Percentiles rank a stretch among this genome's conserved stretches.
These are phyloP conservation scores for Papilio elwesi DNA, from an alignment of 2,888 invertebrate species.

Conservation along the genomic window DNA sequence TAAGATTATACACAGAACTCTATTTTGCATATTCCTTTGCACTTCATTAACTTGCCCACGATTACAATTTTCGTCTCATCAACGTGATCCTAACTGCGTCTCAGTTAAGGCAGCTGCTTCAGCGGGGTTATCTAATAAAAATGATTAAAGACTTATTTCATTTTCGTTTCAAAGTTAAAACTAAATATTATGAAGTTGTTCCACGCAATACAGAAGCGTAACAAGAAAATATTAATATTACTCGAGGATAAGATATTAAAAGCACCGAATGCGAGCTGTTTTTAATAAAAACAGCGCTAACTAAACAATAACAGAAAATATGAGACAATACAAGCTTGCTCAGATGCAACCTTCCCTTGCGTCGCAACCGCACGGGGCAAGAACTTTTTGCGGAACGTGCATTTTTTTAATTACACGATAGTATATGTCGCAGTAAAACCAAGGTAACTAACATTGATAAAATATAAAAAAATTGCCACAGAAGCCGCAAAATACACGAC, in stretches of 20 bases:
- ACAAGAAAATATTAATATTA: constrained; percentile 32
- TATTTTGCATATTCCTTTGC: too few relatives aligned
- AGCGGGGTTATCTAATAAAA: too few relatives aligned
- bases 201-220: background rate
- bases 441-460: constrained; percentile 1
- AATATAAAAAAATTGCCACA: background rate
- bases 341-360: constrained; percentile 26
- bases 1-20: too few relatives aligned
- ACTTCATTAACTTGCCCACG: too few relatives aligned
- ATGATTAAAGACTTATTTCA: too few relatives aligned
- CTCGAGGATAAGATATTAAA: constrained; percentile 35
- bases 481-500: too few relatives aligned
- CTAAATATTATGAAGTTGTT: background rate
- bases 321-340: constrained; percentile 33
- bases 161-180: background rate
- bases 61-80: too few relatives aligned
- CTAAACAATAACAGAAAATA: constrained; percentile 40
- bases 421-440: constrained; percentile 1
- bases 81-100: too few relatives aligned
- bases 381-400: constrained; percentile 28
- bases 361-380: constrained; percentile 21
- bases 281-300: constrained; percentile 38
- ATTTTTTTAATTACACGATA: constrained; percentile 28
- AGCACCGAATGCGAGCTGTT: constrained; percentile 28
- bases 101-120: too few relatives aligned